Evolutionary conservation across 1,140 invertebrate genomes (phyloP), one percentile per base, ranked within the genome.

Genomic region (Lycorma delicatula): DNA sequence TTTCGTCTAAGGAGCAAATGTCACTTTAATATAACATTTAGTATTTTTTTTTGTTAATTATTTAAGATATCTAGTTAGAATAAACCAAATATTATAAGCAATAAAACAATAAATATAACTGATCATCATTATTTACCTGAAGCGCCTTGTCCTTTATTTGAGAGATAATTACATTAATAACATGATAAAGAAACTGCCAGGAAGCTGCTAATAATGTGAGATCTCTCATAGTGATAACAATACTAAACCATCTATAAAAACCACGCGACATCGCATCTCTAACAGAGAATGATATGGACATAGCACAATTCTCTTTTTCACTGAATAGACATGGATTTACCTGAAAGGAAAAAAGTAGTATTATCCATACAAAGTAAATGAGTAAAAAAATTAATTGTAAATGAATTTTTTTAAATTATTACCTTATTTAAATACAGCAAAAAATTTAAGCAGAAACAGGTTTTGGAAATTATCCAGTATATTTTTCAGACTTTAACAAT

Each of bases 281-380:
- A 11, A 80, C 63, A 54, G 72, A 73, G 63, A 80, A 80, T n/a
- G 75, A 77, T 58, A 77, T 71, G 56, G 75, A 77, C n/a, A 79
- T 63, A 5, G 78, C 76, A 70, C 79, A 71, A 9, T 75, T 75
- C 58, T 71, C 67, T 27, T 72, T 67, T 34, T 77, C 73, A 66
- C 79, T 75, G 47, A 77, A 77, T 70, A 78, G 79, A 63, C 76
- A 79, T 20, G 75, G 76, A 62, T 75, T 77, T 12, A 78, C 75
- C 75, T 77, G 60, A 3, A 61, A 59, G 16, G 51, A 25, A 11
- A 50, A 22, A 20, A n/a, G n/a, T n/a, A n/a, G n/a, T n/a, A n/a
- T n/a, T n/a, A n/a, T n/a, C n/a, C n/a, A n/a, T n/a, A n/a, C 31
- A 34, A 34, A 34, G 9, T 34, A 34, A 34, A 41, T 3, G 11